Evolutionary conservation across 2,888 invertebrate species (phyloP).

Genomic region (Limulus polyphemus): DNA sequence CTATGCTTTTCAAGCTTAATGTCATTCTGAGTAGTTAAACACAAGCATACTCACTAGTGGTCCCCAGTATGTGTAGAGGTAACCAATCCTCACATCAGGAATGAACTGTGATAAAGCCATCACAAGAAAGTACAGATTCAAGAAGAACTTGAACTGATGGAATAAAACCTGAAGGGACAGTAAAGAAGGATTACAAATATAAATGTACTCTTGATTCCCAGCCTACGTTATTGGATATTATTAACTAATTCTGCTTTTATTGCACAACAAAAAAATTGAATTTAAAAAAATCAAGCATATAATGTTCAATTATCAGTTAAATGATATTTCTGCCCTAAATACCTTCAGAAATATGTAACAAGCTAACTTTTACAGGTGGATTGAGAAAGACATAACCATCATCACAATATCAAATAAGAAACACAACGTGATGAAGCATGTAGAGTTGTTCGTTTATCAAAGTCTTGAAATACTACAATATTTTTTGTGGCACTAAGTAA

Average conservation of each 20-base stretch:
- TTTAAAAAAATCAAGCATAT: slow-evolving; percentile 5
- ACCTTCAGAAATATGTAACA: too few relatives aligned
- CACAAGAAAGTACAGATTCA: slow-evolving; percentile 93
- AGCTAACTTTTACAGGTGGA: too few relatives aligned
- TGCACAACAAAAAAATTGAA: background rate
- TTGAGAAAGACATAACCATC: too few relatives aligned
- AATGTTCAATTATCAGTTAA: slow-evolving; percentile 1
- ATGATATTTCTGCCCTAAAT: too few relatives aligned
- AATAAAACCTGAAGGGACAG: slow-evolving; percentile 60
- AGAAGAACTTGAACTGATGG: slow-evolving; percentile 97
- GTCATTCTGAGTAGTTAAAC: slow-evolving; percentile 1
- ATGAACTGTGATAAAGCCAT: slow-evolving; percentile 99
- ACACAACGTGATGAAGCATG: too few relatives aligned
- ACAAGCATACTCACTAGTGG: slow-evolving; percentile 53
- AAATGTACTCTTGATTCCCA: background rate
- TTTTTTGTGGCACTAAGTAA: background rate
- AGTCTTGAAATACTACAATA: too few relatives aligned
- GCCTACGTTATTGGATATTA: too few relatives aligned
- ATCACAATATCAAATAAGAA: too few relatives aligned
- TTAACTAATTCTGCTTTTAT: background rate
- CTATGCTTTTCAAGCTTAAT: too few relatives aligned
- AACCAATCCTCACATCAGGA: slow-evolving; percentile 89
- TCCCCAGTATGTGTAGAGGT: slow-evolving; percentile 98
- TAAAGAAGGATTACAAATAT: slow-evolving; percentile 11
- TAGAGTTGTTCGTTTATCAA: too few relatives aligned